phyloP scores from a whole-genome alignment of 2,888 invertebrate genomes.

The Latheticus oryzae region DNA sequence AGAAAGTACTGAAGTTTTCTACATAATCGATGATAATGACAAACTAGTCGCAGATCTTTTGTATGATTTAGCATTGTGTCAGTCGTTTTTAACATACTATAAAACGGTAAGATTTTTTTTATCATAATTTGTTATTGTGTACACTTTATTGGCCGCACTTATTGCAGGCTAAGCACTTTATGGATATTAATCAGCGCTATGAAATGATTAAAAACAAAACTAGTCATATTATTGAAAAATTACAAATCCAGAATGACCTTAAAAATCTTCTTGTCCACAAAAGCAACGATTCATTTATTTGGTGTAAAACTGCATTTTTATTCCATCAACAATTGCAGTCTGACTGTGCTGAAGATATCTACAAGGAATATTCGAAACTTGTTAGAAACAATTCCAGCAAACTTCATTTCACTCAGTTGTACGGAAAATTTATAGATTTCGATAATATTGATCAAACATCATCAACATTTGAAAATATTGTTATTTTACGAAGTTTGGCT shows the following conservation, averaged over 20 bases:
- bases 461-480: constrained; percentile 49
- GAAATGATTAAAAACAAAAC: constrained; percentile 52
- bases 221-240: constrained; percentile 50
- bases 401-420: constrained; percentile 58
- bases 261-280: too few relatives aligned
- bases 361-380: constrained; percentile 47
- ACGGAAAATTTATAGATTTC: constrained; percentile 52
- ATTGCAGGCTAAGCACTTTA: constrained; percentile 62
- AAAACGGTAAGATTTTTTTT: constrained; percentile 58
- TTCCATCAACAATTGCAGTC: constrained; percentile 50
- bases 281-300: constrained; percentile 56
- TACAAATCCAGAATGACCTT: too few relatives aligned
- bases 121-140: too few relatives aligned
- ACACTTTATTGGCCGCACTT: too few relatives aligned
- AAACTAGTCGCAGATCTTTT: constrained; percentile 59
- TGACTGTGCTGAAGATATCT: constrained; percentile 44
- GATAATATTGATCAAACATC: constrained; percentile 49
- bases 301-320: constrained; percentile 53
- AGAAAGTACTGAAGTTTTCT: constrained; percentile 45
- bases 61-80: constrained; percentile 60
- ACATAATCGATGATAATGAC: constrained; percentile 54
- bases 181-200: constrained; percentile 53
- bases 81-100: constrained; percentile 63
- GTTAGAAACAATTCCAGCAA: constrained; percentile 42
- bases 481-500: constrained; percentile 54